These are phyloP conservation scores for Metacarcinus magister DNA, from an alignment of 2,888 invertebrate species.

Conservation along the genomic window DNA sequence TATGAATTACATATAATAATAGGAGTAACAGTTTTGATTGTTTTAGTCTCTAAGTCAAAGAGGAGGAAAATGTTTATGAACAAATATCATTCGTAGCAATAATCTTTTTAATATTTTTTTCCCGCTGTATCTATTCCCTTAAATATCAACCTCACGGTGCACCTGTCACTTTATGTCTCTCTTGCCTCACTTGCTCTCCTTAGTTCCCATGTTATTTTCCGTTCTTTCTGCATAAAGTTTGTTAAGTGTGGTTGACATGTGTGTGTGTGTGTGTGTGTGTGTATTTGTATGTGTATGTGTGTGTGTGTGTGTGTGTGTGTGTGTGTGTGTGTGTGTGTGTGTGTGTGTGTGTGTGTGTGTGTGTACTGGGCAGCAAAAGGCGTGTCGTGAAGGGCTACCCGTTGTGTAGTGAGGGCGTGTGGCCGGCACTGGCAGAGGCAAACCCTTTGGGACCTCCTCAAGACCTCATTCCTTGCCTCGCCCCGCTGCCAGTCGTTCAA, in stretches of 20 bases:
- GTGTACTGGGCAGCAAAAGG: neutral
- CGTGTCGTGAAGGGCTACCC: neutral
- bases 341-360: constrained; percentile 29
- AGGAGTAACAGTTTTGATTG: no score
- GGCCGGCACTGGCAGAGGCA: no score
- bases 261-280: constrained; percentile 7
- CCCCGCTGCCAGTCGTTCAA: constrained; percentile 52
- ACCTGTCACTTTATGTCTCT: neutral
- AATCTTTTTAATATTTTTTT: neutral
- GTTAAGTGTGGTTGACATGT: neutral
- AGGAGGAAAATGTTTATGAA: no score
- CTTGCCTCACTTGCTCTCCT: neutral
- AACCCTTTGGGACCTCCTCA: constrained; percentile 18
- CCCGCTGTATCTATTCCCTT: neutral
- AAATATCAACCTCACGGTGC: neutral
- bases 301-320: constrained; percentile 30
- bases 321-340: constrained; percentile 26
- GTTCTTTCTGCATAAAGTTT: neutral
- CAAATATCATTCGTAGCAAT: no score
- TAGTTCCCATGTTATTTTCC: neutral
- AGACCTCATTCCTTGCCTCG: constrained; percentile 45
- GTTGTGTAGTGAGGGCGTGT: neutral
- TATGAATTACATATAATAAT: no score
- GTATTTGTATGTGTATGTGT: no score
- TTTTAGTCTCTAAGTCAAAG: no score